phyloP scores from a whole-genome alignment of 2,797 vertebrate genomes.

The Galaxias olidus region DNA sequence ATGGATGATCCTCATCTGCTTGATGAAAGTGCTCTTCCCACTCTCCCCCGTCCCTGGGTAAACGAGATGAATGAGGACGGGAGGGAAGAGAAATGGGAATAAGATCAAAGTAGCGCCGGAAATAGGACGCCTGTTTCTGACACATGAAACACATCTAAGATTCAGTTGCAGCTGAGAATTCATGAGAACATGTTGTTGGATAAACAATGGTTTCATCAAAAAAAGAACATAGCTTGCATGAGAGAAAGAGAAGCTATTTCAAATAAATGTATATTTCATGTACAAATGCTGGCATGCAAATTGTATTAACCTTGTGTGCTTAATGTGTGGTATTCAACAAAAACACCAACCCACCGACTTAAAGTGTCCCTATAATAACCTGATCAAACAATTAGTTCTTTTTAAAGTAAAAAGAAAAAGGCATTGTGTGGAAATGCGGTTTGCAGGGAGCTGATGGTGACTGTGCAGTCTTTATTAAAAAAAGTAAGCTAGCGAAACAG shows the following conservation, averaged over 20 bases:
- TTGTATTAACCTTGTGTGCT: background rate
- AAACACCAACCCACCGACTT: constrained; percentile 1
- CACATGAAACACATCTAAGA: constrained; percentile 27
- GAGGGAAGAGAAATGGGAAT: constrained; percentile 34
- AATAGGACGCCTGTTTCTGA: constrained; percentile 25
- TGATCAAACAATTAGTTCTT: constrained; percentile 9
- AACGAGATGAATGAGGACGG: constrained; percentile 38
- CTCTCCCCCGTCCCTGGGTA: constrained; percentile 87
- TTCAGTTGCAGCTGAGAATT: background rate
- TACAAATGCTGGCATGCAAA: background rate
- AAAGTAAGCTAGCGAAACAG: no score
- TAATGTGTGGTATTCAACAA: background rate
- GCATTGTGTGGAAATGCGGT: background rate
- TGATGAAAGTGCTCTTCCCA: constrained; percentile 94
- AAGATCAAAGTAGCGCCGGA: constrained; percentile 43
- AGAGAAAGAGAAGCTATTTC: background rate
- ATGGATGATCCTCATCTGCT: constrained; percentile 94
- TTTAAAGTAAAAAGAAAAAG: constrained; percentile 14
- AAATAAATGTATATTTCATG: background rate
- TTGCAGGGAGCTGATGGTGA: no score
- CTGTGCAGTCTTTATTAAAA: no score
- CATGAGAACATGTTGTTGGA: background rate
- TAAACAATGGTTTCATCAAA: constrained; percentile 23
- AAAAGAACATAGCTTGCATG: constrained; percentile 12
- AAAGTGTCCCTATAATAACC: constrained; percentile 23